Evolutionary conservation across 2,888 invertebrate species (phyloP), one percentile per base, ranked within the genome.

Genomic region (Molanna angustata): DNA sequence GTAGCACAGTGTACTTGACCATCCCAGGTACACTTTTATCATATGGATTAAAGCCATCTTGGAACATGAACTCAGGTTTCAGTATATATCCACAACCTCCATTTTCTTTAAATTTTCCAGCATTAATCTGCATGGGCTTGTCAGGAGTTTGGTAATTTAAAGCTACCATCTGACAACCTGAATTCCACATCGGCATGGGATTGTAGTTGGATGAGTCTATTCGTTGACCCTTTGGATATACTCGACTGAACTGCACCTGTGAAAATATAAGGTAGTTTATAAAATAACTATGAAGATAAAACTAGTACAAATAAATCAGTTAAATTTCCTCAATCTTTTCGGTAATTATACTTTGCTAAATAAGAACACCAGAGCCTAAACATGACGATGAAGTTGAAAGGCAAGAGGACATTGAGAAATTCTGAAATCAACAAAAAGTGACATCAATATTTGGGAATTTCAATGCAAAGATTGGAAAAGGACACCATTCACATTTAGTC

Each of bases 131-230:
- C 96, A 99, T 98, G 9, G 93, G 80, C 65, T 90, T 91, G 68
- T 98, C 98, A 56, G 85, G 81, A 0, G 98, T 98, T 72, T 99
- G 99, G 71, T 94, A 99, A 72, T 99, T 99, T 2, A 99, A 74
- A 0, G 98, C 97, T 0, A 94, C 91, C 94, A 99, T 93, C 72
- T 99, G 99, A 41, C 90, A 92, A 1, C 96, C 98, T 9, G 85
- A 83, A 69, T 94, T 95, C 98, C 98, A 99, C 73, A 96, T 88
- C 1, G 90, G 85, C 4, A 93, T 80, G 0, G 99, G 98, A 74
- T 90, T 91, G 69, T 95, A 99, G 74, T 99, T 99, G 0, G 96
- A 95, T 0, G 98, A 98, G 66, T 98, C 97, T 49, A 98, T 85
- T 44, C 98, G 80, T 66, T 93, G 92, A 0, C 96, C 90, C 66